phyloP scores from a whole-genome alignment of 23 tunicate genomes.

The Diplosoma virens region DNA sequence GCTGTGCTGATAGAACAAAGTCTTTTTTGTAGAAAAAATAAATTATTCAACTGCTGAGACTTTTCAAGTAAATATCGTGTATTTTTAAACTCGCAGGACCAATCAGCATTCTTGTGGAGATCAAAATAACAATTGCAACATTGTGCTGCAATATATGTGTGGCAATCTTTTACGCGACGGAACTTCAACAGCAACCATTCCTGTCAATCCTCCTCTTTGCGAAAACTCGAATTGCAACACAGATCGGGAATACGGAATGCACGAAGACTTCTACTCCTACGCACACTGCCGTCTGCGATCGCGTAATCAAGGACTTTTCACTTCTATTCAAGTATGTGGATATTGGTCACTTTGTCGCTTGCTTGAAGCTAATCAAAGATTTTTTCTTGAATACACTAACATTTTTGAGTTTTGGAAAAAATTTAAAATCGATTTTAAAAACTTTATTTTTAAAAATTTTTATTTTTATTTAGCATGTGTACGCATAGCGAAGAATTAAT shows the following conservation, averaged over 20 bases:
- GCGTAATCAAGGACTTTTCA: constrained; percentile 76
- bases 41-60: no score
- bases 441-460: background rate
- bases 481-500: no score
- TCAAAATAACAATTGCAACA: constrained; percentile 73
- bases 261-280: constrained; percentile 67
- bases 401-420: no score
- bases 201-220: constrained; percentile 50
- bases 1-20: no score
- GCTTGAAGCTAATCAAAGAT: no score
- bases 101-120: constrained; percentile 94
- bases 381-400: no score
- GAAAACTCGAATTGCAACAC: constrained; percentile 54
- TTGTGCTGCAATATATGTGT: constrained; percentile 87
- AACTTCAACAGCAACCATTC: constrained; percentile 53
- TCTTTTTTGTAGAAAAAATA: no score
- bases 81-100: constrained; percentile 51
- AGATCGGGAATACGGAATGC: constrained; percentile 65
- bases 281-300: constrained; percentile 53
- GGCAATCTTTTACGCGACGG: constrained; percentile 78
- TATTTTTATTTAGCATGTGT: no score
- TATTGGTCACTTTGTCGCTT: no score
- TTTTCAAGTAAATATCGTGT: no score
- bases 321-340: constrained; percentile 56
- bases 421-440: no score